Conservation (phyloP, 2,113 vertebrate species). For the Hippocampus comes region DNA sequence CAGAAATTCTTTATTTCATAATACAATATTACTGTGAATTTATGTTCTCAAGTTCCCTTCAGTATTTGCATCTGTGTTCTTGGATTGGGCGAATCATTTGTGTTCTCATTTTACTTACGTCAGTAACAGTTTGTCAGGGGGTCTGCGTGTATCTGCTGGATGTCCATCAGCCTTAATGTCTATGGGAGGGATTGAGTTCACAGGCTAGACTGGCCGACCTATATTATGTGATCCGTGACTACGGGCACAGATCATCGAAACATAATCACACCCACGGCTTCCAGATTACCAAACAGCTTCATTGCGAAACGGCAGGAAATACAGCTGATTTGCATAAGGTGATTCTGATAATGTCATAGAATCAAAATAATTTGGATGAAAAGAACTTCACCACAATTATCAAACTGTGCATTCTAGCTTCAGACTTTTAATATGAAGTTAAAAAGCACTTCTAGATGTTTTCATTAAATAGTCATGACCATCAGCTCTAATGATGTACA, state of each 20-base stretch:
- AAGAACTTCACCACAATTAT: slow-evolving; percentile 10
- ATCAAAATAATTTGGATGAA: slow-evolving; percentile 3
- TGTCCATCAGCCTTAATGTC: slow-evolving; percentile 21
- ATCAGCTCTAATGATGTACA: not conserved
- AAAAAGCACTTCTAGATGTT: not conserved
- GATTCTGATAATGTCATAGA: slow-evolving; percentile 14
- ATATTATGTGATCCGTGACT: slow-evolving; percentile 47
- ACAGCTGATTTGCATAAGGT: not conserved
- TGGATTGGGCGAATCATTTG: slow-evolving; percentile 19
- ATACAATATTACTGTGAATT: not conserved
- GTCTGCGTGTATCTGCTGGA: slow-evolving; percentile 13
- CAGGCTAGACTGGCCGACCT: slow-evolving; percentile 57
- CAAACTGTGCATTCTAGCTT: slow-evolving; percentile 18
- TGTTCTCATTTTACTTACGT: slow-evolving; percentile 43
- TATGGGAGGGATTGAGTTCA: slow-evolving; percentile 65
- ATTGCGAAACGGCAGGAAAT: slow-evolving; percentile 28
- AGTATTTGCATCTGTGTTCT: not conserved
- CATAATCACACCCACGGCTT: not conserved
- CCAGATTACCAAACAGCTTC: slow-evolving; percentile 17
- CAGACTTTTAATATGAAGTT: not conserved
- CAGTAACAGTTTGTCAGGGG: slow-evolving; percentile 37
- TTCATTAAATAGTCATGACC: not conserved
- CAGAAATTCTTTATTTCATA: not conserved
- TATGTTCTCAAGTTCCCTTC: not conserved
- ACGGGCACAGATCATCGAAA: slow-evolving; percentile 2